These are phyloP conservation scores for sheep (Ovis aries) DNA, from an alignment of 2,113 vertebrate species.

Conservation along the genomic window ARS-UI_Ramb_v3.0 NC_056054.1:65042001-65042500, in stretches of 20 bases:
- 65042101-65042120: slow-evolving; percentile 39
- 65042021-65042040: slow-evolving; percentile 25
- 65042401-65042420: background rate
- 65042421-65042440: background rate
- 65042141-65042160: slow-evolving; percentile 40
- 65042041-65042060: slow-evolving; percentile 47
- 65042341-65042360: background rate
- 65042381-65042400: background rate
- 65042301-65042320: background rate
- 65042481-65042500: background rate
- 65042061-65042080: slow-evolving; percentile 47
- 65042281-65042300: background rate
- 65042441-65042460: background rate
- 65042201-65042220: background rate
- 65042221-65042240: background rate
- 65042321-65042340: slow-evolving; percentile 1
- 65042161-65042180: background rate
- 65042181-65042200: slow-evolving; percentile 13
- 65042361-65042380: background rate
- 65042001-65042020: background rate
- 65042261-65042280: background rate
- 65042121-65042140: slow-evolving; percentile 6
- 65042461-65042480: background rate
- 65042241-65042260: background rate
- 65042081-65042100: background rate